Evolutionary conservation across 2,888 invertebrate genomes (phyloP), one percentile per base, ranked within the genome.

Genomic region (Leptopilina drosophilae): DNA sequence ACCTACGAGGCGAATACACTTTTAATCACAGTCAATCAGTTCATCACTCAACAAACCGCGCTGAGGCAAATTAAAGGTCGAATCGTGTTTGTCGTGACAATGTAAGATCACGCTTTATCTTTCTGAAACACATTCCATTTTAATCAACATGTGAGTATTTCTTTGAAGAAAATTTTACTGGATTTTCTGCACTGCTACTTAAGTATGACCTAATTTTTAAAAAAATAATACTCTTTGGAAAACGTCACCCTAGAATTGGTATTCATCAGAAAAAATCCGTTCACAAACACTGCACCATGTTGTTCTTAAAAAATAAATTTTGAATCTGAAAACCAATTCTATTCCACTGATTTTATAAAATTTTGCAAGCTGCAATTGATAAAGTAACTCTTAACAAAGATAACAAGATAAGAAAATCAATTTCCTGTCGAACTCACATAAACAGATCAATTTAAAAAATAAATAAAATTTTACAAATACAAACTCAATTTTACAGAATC

Each of bases 1-100:
- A 69, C 49, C 49, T 53, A 26, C 49, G 69, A 49, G 7, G 49
- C 26, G 14, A 53, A 69, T 67, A 46, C 46, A 67, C 46, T 49
- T 83, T 78, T 78, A 83, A 81, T 83, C 79, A 78, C 64, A 79
- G 82, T 84, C 82, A 82, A 85, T 86, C 85, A 85, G 82, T 85
- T 84, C 82, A 82, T 82, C 82, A 83, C 82, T 80, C 78, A 73
- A 73, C 81, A 79, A 78, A 84, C 82, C 84, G 82, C 82, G 76
- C 82, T 79, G 81, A 73, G 75, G 76, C 79, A 84, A 85, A 83
- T 85, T 84, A 84, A 83, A 83, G 84, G 83, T 82, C 79, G 82
- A 76, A 79, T 84, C 84, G 84, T 84, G 85, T 82, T 84, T 78
- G 76, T 82, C 83, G 83, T 83, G 83, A 81, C 81, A 77, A 76